phyloP scores from a whole-genome alignment of 1,140 invertebrate genomes.

The Glossosoma conforme region DNA sequence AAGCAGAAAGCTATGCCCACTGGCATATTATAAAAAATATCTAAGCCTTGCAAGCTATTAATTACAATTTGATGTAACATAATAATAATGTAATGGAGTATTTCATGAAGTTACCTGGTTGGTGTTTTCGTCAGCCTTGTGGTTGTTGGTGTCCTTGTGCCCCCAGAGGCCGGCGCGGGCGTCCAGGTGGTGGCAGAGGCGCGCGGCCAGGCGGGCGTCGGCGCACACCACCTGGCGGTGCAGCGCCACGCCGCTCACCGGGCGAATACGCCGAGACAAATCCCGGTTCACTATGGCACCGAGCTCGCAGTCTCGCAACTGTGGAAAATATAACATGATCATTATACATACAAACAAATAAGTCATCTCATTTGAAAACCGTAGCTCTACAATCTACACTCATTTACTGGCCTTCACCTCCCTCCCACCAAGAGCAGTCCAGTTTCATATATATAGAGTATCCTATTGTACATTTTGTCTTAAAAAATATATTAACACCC shows the following conservation, averaged over 20 bases:
- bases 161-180: conserved; percentile 77
- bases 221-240: conserved; percentile 87
- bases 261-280: conserved; percentile 84
- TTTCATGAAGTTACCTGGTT: conserved; percentile 16
- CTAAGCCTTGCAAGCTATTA: too few relatives aligned
- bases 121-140: conserved; percentile 8
- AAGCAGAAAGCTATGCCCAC: too few relatives aligned
- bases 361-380: conserved; percentile 1
- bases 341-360: too few relatives aligned
- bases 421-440: too few relatives aligned
- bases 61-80: too few relatives aligned
- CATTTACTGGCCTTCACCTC: too few relatives aligned
- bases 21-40: too few relatives aligned
- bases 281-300: conserved; percentile 94
- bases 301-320: conserved; percentile 87
- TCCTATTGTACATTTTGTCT: too few relatives aligned
- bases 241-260: conserved; percentile 87
- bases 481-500: too few relatives aligned
- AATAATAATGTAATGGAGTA: too few relatives aligned
- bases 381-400: conserved; percentile 4
- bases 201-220: conserved; percentile 91
- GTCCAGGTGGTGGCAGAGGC: conserved; percentile 93
- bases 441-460: too few relatives aligned
- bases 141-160: conserved; percentile 34
- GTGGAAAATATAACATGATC: too few relatives aligned